Conservation (phyloP, 2,113 vertebrate genomes). For the Epinephelus cyanopodus region DNA sequence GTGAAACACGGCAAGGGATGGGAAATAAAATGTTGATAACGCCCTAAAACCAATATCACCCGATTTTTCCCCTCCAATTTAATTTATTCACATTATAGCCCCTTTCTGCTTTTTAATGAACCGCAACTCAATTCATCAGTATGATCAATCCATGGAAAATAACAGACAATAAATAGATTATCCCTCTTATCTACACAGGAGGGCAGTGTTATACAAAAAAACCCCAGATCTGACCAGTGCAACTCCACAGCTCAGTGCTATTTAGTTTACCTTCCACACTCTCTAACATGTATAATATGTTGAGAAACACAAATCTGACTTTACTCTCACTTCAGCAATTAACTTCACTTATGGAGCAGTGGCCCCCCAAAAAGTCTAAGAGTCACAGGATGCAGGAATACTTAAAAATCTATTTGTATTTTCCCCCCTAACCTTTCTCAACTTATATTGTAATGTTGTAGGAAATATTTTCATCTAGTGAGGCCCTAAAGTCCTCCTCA, state of each 20-base stretch:
- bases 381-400: neutral
- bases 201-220: slow-evolving; percentile 50
- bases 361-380: neutral
- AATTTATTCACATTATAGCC: neutral
- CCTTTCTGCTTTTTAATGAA: neutral
- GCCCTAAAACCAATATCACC: no score
- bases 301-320: no score
- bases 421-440: neutral
- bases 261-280: no score
- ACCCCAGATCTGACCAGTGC: neutral
- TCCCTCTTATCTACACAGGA: slow-evolving; percentile 41
- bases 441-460: neutral
- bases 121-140: neutral
- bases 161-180: neutral
- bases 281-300: no score
- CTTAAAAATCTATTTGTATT: neutral
- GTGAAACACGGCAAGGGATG: neutral
- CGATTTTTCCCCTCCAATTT: fast-evolving
- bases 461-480: neutral
- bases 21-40: neutral
- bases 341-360: neutral
- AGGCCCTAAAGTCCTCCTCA: neutral
- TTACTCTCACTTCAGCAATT: neutral
- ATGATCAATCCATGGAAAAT: neutral
- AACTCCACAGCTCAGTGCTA: no score